Base-by-base conservation (phyloP, 2,888 invertebrate genomes). In the Cosmia trapezina region DNA sequence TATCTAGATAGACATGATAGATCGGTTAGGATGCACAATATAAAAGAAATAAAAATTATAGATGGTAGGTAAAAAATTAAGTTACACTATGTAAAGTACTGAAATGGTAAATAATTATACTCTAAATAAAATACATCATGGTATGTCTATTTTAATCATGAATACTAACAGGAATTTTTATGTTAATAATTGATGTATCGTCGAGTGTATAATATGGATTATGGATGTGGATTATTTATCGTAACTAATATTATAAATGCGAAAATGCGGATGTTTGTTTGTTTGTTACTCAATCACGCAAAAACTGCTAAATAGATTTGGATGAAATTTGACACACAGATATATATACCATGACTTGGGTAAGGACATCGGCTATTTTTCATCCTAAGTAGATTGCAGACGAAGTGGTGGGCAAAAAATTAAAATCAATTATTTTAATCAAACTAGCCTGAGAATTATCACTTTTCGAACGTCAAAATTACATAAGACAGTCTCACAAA, bases 1-100 rank as follows among this genome's bases (percentile, higher is more conserved):
- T 61, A 63, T 81, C 73, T 70, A 81, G 59, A 60, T 70, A 81
- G 59, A 60, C 56, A 80, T 81, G 82, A 81, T 51, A 68, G 41
- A 65, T 71, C 41, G 28, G 19, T 67, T 59, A 43, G 61, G 78
- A 81, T 81, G 80, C 80, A 81, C 5, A 62, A 57, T 66, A 56
- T 54, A 19, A 74, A 81, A 65, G 54, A 60, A 66, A 67, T 63
- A 37, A 17, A 47, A 73, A 65, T 65, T 65, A 70, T 68, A 70
- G 45, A 78, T 72, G 54, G 45, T 37, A 45, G 2, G 0, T 51
- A 56, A 68, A 68, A 56, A 68, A 68, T 59, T 56, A 65, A 57
- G 17, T 61, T 56, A 61, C 0, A 22, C 61, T 80, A 78, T 60
- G 11, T 49, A 3, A 63, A 11, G 17, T 70, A 67, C 56, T 61